Percentiles rank a stretch among this genome's conserved stretches.
Evolutionary conservation across 2,113 vertebrate genomes (phyloP).

Genomic region (Oryzias javanicus): DNA sequence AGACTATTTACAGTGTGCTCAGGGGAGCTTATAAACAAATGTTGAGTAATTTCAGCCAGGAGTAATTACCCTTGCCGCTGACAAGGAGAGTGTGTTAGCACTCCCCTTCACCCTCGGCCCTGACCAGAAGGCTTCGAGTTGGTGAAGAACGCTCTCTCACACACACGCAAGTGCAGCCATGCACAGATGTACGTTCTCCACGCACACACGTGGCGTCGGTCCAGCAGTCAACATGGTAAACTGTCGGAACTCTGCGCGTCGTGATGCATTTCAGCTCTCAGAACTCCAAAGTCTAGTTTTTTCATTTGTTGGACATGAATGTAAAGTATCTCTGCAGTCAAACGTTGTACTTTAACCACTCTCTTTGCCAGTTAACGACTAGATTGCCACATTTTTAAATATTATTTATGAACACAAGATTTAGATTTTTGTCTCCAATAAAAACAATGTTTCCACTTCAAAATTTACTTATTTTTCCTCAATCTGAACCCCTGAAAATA

Average conservation of each 20-base stretch:
- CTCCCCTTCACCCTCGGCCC: slow-evolving; percentile 99
- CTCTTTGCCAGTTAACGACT: too few relatives aligned
- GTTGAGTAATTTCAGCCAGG: slow-evolving; percentile 99
- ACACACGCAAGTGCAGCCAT: slow-evolving; percentile 19
- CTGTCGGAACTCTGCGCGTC: slow-evolving; percentile 33
- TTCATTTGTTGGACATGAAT: neutral
- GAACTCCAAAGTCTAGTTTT: neutral
- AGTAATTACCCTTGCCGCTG: slow-evolving; percentile 99
- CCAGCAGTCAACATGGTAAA: slow-evolving; percentile 80
- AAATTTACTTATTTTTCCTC: too few relatives aligned
- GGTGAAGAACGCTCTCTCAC: slow-evolving; percentile 32
- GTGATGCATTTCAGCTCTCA: slow-evolving; percentile 7
- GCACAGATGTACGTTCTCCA: slow-evolving; percentile 43
- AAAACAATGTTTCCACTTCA: too few relatives aligned
- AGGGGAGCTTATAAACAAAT: slow-evolving; percentile 99
- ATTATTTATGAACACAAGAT: too few relatives aligned
- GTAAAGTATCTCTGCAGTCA: neutral
- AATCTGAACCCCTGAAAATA: too few relatives aligned
- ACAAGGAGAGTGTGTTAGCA: slow-evolving; percentile 98
- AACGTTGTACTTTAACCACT: too few relatives aligned
- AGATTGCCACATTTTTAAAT: too few relatives aligned
- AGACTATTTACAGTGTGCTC: slow-evolving; percentile 99
- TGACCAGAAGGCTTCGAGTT: slow-evolving; percentile 87
- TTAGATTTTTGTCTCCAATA: too few relatives aligned
- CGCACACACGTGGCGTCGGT: slow-evolving; percentile 84